Percentiles rank a stretch among this genome's conserved stretches.
Conservation (phyloP, 2,113 vertebrate genomes). For the Sinocyclocheilus anophthalmus region DNA sequence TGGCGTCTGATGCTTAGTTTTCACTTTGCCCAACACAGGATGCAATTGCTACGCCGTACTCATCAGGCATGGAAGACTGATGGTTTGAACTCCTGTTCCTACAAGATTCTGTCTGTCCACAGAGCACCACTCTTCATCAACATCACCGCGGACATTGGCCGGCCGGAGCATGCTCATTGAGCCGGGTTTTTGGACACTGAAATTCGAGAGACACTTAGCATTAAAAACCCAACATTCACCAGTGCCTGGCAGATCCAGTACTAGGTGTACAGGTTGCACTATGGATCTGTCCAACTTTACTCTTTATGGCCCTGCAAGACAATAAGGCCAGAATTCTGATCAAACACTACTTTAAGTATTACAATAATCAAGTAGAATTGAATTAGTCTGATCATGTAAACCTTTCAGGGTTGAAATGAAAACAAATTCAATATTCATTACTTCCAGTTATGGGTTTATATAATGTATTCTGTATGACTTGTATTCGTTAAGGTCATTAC, state of each 20-base stretch:
- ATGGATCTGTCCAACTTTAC: not conserved
- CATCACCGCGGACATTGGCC: slow-evolving; percentile 87
- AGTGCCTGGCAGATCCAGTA: slow-evolving; percentile 18
- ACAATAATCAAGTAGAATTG: not conserved
- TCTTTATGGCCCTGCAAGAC: not conserved
- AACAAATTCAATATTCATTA: not conserved
- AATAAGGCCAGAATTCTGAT: not conserved
- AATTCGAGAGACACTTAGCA: not conserved
- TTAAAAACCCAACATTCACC: not conserved
- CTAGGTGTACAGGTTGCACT: not conserved
- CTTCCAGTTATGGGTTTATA: not conserved
- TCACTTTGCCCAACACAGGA: slow-evolving; percentile 70
- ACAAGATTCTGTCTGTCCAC: slow-evolving; percentile 81
- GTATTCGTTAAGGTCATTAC: not conserved
- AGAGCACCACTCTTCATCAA: slow-evolving; percentile 86
- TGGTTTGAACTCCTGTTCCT: slow-evolving; percentile 88
- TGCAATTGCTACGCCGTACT: slow-evolving; percentile 84
- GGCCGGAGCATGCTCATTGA: slow-evolving; percentile 58
- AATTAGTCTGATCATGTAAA: not conserved
- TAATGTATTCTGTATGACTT: not conserved
- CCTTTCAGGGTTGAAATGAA: not conserved
- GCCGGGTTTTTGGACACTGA: not conserved
- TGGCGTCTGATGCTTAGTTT: not conserved
- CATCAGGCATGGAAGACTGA: slow-evolving; percentile 83
- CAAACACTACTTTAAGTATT: slow-evolving; percentile 18